Evolutionary conservation across 35 echinoderm and acorn worm genomes (phyloP), one percentile per base, ranked within the genome.

Genomic region (Hemicentrotus pulcherrimus): DNA sequence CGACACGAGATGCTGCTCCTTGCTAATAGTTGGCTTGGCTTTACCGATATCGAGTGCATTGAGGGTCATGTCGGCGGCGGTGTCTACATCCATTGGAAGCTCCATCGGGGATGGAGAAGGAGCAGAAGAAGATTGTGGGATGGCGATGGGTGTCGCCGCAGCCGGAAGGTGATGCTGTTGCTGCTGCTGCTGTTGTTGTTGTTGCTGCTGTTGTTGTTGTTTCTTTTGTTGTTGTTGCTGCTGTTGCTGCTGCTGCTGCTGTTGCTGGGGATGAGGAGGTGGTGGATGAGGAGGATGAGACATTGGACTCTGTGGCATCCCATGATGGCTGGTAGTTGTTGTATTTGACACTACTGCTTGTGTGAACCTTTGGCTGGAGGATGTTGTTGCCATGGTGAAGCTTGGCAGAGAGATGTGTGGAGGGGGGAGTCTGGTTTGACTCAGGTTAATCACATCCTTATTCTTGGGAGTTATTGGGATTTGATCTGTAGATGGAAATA

Each of bases 11-110:
- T 55, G 88, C 47, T 31, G 32, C 32, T 95, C 94, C 61, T 91
- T 95, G 31, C 22, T 31, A 11, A 55, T 22, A 59, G 5, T 48
- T 30, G 32, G 46, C 86, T 58, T 46, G 18, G 95, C 22, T 32
- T 92, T 91, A 8, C 94, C 96, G 19, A 96, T 30, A 59, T 97
- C 94, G 9, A 97, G 52, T 24, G 94, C 48, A 28, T 52, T 91
- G 4, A 95, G 91, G 47, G 78, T 95, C 7, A 92, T 32, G 9
- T 96, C 97, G 32, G 86, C 97, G 32, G 86, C 78, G 16, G 61
- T 88, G 65, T 97, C 97, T 31, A 97, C 94, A 35, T 97, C 97
- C 97, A 97, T 97, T 4, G 97, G 97, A 28, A 97, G 95, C 55
- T 97, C 97, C 14, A 93, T 58, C 2, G 95, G 45, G 24, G 96